These are phyloP conservation scores for Caenorhabditis sp. DNA, from an alignment of 2,888 invertebrate genomes.

Conservation along the genomic window DNA sequence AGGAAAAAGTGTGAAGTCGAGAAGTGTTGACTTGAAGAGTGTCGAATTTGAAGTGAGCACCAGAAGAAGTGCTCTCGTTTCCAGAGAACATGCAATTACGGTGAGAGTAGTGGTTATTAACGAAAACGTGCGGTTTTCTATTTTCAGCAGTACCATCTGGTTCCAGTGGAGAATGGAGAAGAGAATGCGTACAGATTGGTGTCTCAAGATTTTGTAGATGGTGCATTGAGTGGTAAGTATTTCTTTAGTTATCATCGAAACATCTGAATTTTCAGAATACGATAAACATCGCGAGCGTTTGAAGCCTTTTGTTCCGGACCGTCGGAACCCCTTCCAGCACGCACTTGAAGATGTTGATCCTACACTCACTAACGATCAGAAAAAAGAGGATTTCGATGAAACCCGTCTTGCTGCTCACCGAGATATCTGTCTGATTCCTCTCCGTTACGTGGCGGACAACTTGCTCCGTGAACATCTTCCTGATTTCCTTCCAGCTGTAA, in stretches of 20 bases:
- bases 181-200: constrained; percentile 57
- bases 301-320: constrained; percentile 55
- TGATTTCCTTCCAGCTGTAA: constrained; percentile 63
- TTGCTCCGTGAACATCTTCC: constrained; percentile 55
- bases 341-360: constrained; percentile 28
- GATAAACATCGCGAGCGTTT: constrained; percentile 66
- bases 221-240: constrained; percentile 42
- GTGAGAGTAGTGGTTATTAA: constrained; percentile 11
- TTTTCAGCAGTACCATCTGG: constrained; percentile 66
- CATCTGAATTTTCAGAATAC: constrained; percentile 58
- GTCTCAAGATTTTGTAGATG: constrained; percentile 52
- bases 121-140: background rate
- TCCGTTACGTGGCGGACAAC: constrained; percentile 45
- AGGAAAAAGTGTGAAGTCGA: constrained; percentile 28
- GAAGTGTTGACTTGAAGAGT: constrained; percentile 37
- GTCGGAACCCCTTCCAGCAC: constrained; percentile 55
- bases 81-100: constrained; percentile 56
- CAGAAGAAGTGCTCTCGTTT: constrained; percentile 52
- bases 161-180: constrained; percentile 63
- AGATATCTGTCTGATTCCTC: constrained; percentile 65
- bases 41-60: constrained; percentile 63
- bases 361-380: background rate
- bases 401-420: constrained; percentile 65
- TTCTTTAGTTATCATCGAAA: background rate
- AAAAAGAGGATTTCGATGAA: constrained; percentile 60